These are phyloP conservation scores for Suncus etruscus DNA, from an alignment of 2,113 vertebrate species.

Conservation along the genomic window DNA sequence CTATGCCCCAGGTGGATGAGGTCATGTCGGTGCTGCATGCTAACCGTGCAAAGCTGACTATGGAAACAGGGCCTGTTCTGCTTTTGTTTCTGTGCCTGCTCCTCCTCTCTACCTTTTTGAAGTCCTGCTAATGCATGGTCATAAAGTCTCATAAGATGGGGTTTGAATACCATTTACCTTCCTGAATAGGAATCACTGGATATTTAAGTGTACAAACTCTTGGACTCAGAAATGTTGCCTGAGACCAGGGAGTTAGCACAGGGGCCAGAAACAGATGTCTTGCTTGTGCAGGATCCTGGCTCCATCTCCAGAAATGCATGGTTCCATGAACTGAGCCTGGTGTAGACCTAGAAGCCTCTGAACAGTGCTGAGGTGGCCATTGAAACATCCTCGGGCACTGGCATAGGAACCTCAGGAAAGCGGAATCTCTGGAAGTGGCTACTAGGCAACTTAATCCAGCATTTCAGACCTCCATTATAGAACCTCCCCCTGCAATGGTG, in stretches of 20 bases:
- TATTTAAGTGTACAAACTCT: neutral
- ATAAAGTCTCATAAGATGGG: accelerated
- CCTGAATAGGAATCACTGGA: neutral
- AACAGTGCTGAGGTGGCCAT: too few species aligned
- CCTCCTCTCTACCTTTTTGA: neutral
- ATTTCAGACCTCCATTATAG: too few species aligned
- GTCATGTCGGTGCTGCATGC: neutral
- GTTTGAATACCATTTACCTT: neutral
- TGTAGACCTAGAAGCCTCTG: too few species aligned
- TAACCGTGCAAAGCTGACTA: neutral
- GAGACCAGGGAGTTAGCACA: neutral
- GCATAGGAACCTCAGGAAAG: too few species aligned
- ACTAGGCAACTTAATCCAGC: too few species aligned
- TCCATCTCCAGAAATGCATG: neutral
- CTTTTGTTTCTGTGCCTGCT: neutral
- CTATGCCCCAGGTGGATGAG: neutral
- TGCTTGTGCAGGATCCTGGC: neutral
- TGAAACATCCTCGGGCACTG: too few species aligned
- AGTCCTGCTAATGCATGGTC: neutral
- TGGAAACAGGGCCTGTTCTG: neutral
- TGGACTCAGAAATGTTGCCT: neutral
- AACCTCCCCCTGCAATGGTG: too few species aligned
- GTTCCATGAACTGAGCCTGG: too few species aligned
- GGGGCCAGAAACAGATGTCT: neutral
- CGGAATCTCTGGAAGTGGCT: too few species aligned